A percentile compares a stretch with the other conserved stretches of the same genome.
These are phyloP conservation scores for Cygnus atratus DNA, from an alignment of 2,113 vertebrate species.

Conservation along the genomic window DNA sequence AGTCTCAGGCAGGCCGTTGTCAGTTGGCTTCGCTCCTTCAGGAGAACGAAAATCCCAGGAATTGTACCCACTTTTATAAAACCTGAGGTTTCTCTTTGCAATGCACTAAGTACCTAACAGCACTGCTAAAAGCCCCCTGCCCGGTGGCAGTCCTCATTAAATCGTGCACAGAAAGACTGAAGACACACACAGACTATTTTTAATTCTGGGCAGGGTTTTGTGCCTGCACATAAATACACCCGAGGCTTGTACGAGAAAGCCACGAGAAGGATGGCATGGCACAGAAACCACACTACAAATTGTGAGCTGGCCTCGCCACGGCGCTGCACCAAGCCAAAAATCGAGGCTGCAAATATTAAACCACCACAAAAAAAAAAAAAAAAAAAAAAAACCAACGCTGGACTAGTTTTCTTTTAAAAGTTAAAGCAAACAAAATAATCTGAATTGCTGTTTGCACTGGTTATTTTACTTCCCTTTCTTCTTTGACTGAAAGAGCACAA, in stretches of 20 bases:
- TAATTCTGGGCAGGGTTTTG: not conserved
- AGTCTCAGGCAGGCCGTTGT: fast-evolving
- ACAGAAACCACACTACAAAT: not conserved
- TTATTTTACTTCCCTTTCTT: constrained; percentile 46
- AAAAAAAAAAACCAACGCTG: not conserved
- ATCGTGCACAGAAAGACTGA: not conserved
- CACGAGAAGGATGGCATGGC: not conserved
- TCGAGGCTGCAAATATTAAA: not conserved
- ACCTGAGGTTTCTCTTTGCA: not conserved
- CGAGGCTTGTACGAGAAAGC: not conserved
- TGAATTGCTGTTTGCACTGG: not conserved
- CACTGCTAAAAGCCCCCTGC: not conserved
- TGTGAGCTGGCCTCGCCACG: not conserved
- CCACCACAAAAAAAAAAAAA: not conserved
- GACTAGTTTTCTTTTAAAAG: not conserved
- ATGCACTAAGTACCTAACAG: not conserved
- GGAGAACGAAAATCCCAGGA: not conserved
- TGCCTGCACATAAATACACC: not conserved
- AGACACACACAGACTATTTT: fast-evolving
- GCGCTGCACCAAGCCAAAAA: not conserved
- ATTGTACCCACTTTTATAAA: not conserved
- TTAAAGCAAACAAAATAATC: constrained; percentile 11
- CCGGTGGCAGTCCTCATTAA: not conserved
- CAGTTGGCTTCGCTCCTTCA: not conserved
- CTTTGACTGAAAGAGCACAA: constrained; percentile 47